Conservation (phyloP, 92 coral and sea anemone genomes). For the Pocillopora grandis region DNA sequence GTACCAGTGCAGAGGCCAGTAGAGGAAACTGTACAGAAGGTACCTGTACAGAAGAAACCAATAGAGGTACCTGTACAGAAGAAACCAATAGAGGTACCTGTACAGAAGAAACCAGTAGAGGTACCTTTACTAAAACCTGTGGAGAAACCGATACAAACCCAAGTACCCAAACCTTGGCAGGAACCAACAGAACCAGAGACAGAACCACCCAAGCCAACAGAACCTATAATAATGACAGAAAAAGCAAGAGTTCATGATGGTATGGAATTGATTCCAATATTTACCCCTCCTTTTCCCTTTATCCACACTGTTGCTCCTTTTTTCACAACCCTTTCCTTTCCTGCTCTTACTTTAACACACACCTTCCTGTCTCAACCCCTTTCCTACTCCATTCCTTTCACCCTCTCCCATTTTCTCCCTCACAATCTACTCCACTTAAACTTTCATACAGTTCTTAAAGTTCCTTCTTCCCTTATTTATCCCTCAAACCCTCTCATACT, state of each 20-base stretch:
- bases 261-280: background rate
- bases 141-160: conserved; percentile 32
- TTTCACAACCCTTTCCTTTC: background rate
- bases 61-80: background rate
- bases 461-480: no score
- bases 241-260: conserved; percentile 7
- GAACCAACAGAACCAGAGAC: conserved; percentile 16
- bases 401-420: no score
- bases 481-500: no score
- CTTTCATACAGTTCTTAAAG: no score
- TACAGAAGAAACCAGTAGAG: conserved; percentile 24
- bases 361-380: no score
- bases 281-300: background rate
- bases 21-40: conserved; percentile 9
- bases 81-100: no score
- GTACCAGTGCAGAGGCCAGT: conserved; percentile 23
- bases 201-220: conserved; percentile 43
- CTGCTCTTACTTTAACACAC: background rate
- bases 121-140: conserved; percentile 16
- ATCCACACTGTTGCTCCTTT: background rate
- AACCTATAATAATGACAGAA: conserved; percentile 15
- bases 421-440: no score
- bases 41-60: conserved; percentile 38
- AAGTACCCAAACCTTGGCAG: conserved; percentile 23
- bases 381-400: no score